phyloP scores from a whole-genome alignment of 2,888 invertebrate species.

The Dinocampus coccinellae region DNA sequence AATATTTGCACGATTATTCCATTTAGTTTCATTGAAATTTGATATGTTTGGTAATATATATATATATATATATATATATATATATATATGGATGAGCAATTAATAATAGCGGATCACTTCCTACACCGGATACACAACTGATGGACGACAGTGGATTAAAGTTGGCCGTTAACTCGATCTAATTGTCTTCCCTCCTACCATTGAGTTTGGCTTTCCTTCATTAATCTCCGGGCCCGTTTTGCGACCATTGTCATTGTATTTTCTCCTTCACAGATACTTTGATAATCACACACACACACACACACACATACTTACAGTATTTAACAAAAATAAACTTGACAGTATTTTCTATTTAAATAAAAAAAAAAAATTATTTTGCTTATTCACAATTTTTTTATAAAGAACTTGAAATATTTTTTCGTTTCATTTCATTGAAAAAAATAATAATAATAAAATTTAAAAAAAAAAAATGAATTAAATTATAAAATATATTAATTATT shows the following conservation, averaged over 20 bases:
- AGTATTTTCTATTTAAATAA: not conserved
- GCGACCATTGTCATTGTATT: constrained; percentile 47
- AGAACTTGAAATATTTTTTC: no score
- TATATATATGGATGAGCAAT: not conserved
- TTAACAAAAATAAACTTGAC: not conserved
- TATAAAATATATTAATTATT: no score
- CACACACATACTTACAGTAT: not conserved
- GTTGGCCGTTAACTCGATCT: constrained; percentile 69
- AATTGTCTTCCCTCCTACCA: constrained; percentile 63
- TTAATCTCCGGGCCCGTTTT: constrained; percentile 60
- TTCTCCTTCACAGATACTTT: constrained; percentile 11
- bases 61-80: no score
- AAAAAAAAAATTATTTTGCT: no score
- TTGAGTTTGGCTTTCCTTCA: constrained; percentile 62
- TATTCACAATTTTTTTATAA: no score
- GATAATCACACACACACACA: constrained; percentile 41
- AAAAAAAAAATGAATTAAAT: no score
- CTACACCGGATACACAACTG: constrained; percentile 66
- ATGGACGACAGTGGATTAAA: constrained; percentile 69
- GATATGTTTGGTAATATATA: no score
- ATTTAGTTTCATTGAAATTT: no score
- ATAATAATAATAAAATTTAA: no score
- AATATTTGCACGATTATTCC: no score
- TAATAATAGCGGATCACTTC: constrained; percentile 65
- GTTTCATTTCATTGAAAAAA: no score